Conservation (phyloP, 2,797 vertebrate genomes). For the Chloroceryle inda region DNA sequence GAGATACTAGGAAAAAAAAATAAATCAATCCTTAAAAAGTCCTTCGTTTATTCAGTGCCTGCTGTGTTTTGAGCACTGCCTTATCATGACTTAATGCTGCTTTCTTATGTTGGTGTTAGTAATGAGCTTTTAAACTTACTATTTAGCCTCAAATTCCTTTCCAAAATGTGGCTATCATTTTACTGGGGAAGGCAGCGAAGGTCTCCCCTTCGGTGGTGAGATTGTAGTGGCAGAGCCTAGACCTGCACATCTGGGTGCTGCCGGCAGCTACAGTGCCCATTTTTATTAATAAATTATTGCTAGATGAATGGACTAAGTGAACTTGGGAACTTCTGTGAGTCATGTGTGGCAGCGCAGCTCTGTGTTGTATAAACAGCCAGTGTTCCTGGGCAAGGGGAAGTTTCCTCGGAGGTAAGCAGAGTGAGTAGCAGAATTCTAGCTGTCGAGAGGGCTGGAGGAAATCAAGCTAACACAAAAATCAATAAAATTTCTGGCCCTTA, state of each 20-base stretch:
- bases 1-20: not conserved
- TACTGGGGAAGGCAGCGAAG: not conserved
- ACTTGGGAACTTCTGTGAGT: not conserved
- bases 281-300: not conserved
- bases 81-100: not conserved
- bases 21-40: not conserved
- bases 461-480: conserved; percentile 9
- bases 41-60: not conserved
- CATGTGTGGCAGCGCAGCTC: not conserved
- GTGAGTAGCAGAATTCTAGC: not conserved
- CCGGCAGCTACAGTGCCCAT: accelerated
- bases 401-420: not conserved
- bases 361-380: not conserved
- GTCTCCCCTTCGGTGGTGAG: accelerated
- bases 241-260: not conserved
- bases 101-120: not conserved
- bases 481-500: conserved; percentile 18
- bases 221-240: not conserved
- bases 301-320: not conserved
- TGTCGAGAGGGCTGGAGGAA: not conserved
- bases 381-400: not conserved
- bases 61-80: not conserved
- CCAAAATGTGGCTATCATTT: not conserved
- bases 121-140: not conserved
- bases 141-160: not conserved